Conservation (phyloP, 2,113 vertebrate genomes). For the Ovis aries region ARS-UI_Ramb_v3.0 NC_056055.1:234433501-234434000, state of each 20-base stretch:
- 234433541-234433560: neutral
- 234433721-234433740: slow-evolving; percentile 13
- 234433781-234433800: neutral
- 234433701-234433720: neutral
- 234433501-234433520: neutral
- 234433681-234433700: neutral
- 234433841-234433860: neutral
- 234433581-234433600: neutral
- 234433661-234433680: neutral
- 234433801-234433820: neutral
- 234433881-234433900: neutral
- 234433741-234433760: neutral
- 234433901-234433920: neutral
- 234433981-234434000: neutral
- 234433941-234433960: neutral
- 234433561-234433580: neutral
- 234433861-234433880: neutral
- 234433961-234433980: neutral
- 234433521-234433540: neutral
- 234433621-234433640: neutral
- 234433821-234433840: neutral
- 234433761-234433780: neutral
- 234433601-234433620: neutral
- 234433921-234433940: neutral
- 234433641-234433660: neutral